Conservation (phyloP, 2,113 vertebrate genomes). For the Actenoides hombroni region DNA sequence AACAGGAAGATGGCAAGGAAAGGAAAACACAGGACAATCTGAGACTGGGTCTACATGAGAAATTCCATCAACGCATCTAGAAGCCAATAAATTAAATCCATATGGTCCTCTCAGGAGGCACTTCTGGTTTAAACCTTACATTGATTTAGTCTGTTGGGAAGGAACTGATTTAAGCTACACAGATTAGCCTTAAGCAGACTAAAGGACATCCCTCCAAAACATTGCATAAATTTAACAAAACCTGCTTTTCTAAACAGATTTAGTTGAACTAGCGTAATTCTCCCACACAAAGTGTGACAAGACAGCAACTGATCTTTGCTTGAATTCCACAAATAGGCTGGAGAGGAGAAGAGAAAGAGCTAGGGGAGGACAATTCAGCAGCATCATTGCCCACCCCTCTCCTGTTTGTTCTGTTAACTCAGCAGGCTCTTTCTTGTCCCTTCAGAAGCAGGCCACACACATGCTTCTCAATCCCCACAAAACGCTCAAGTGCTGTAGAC, state of each 20-base stretch:
- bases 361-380: background rate
- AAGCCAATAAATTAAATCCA: conserved; percentile 62
- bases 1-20: conserved; percentile 44
- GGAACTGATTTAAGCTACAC: conserved; percentile 13
- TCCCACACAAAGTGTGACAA: background rate
- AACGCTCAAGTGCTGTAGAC: background rate
- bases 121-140: conserved; percentile 34
- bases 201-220: background rate
- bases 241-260: conserved; percentile 23
- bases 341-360: background rate
- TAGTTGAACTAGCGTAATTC: background rate
- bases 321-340: background rate
- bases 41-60: background rate
- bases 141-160: conserved; percentile 41
- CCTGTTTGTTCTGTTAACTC: background rate
- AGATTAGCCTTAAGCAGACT: conserved; percentile 23
- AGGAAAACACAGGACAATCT: background rate
- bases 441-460: background rate
- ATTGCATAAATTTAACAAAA: conserved; percentile 31
- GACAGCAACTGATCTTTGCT: background rate
- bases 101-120: conserved; percentile 22
- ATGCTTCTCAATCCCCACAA: background rate
- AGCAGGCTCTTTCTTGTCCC: background rate
- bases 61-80: background rate
- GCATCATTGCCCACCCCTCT: background rate